Evolutionary conservation across 2,888 invertebrate species (phyloP), one percentile per base, ranked within the genome.

Genomic region (Scaptomyza cyrtandrae): DNA sequence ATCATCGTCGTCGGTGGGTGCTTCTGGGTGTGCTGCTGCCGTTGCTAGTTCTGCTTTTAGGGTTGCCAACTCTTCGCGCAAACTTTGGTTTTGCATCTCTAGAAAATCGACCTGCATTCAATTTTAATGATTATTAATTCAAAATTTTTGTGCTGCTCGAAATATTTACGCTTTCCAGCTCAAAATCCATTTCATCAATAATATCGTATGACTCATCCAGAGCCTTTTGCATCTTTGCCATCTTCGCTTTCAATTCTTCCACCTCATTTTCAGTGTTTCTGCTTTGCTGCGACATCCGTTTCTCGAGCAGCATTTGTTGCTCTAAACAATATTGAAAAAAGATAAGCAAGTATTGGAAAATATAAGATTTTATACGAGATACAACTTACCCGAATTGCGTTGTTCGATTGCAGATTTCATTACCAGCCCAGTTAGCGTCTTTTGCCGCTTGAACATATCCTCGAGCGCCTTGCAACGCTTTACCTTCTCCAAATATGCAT

Each of bases 111-210:
- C 83, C 91, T 91, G 58, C 11, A 27, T 52, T 50, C 6, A 5
- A 5, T 10, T 37, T 50, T 3, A 11, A 14, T 37, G 6, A 6
- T n/a, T 37, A n/a, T 10, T 19, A n/a, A 35, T 9, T n/a, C 6
- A 24, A 2, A 24, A 35, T 1, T 0, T 1, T 0, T n/a, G 10
- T 1, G 24, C 19, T 10, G 13, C 19, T 6, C n/a, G 6, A 13
- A 2, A 9, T 44, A 71, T 83, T 78, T 82, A 91, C 91, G 65
- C 91, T 91, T 41, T 91, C 91, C 65, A 91, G 71, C 67, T 91
- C 91, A 66, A 91, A 91, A 66, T 91, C 91, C 81, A 91, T 90
- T 82, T 89, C 91, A 74, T 91, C 91, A 48, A 91, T 91, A 29
- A 90, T 90, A 60, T 91, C 91, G 33, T 87, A 87, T 7, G 92